Percentiles rank a stretch among this genome's conserved stretches.
phyloP scores from a whole-genome alignment of 2,888 invertebrate species.

The Drosophila demipolita region DNA sequence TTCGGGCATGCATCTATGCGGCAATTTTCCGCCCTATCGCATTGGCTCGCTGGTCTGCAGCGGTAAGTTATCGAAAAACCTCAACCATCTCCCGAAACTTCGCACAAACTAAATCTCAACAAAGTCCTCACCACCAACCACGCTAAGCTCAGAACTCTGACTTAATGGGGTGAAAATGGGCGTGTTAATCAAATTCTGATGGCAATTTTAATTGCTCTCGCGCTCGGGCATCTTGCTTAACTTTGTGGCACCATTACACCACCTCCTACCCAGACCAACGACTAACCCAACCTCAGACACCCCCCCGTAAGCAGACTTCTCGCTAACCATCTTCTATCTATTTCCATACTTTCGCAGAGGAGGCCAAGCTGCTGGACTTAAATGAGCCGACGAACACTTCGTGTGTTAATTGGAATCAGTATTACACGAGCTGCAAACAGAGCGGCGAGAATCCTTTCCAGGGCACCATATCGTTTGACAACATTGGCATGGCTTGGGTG shows the following conservation, averaged over 20 bases:
- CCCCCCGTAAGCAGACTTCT: neutral
- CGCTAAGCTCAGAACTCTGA: slow-evolving; percentile 16
- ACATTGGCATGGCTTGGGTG: slow-evolving; percentile 99
- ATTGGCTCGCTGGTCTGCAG: slow-evolving; percentile 92
- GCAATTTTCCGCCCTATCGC: slow-evolving; percentile 92
- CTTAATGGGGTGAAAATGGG: slow-evolving; percentile 75
- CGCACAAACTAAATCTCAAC: neutral
- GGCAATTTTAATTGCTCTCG: slow-evolving; percentile 72
- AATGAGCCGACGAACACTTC: slow-evolving; percentile 90
- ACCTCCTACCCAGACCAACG: neutral
- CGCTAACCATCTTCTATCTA: neutral
- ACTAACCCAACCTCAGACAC: neutral
- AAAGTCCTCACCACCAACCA: neutral
- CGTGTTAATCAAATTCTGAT: slow-evolving; percentile 76
- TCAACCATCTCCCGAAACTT: neutral
- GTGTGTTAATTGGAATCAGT: slow-evolving; percentile 99
- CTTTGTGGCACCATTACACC: slow-evolving; percentile 33
- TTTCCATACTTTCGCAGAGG: slow-evolving; percentile 62
- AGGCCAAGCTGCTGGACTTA: slow-evolving; percentile 84
- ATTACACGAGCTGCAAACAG: slow-evolving; percentile 97
- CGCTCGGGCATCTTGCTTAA: slow-evolving; percentile 37
- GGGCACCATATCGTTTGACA: slow-evolving; percentile 99
- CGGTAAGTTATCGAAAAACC: slow-evolving; percentile 85
- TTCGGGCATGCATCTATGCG: slow-evolving; percentile 97
- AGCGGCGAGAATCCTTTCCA: slow-evolving; percentile 98